Evolutionary conservation across 2,888 invertebrate genomes (phyloP).

Genomic region (Tubulanus polymorphus): DNA sequence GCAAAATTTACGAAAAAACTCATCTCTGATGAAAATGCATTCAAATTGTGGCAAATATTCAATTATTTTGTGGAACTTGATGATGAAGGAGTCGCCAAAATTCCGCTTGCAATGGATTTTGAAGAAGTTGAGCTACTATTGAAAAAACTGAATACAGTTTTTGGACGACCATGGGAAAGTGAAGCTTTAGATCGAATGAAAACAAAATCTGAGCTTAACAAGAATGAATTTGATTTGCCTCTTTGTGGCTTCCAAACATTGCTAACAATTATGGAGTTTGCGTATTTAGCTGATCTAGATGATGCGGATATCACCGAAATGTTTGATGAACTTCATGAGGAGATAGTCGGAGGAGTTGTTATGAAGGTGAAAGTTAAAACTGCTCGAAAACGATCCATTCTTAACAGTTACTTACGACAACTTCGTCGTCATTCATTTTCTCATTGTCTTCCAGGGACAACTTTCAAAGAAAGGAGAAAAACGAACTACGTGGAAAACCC

Average conservation of each 20-base stretch:
- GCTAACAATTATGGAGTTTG: neutral
- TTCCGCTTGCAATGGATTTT: conserved; percentile 31
- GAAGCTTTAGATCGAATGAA: neutral
- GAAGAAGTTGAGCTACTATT: conserved; percentile 31
- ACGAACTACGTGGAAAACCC: conserved; percentile 71
- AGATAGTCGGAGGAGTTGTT: neutral
- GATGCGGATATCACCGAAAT: neutral
- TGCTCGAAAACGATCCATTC: neutral
- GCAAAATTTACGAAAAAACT: conserved; percentile 63
- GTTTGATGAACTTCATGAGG: neutral
- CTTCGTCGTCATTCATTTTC: neutral
- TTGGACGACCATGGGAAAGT: neutral
- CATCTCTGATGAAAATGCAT: conserved; percentile 64
- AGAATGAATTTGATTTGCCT: neutral
- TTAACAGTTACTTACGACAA: neutral
- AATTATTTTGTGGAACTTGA: conserved; percentile 67
- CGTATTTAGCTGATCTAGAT: neutral
- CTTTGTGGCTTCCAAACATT: neutral
- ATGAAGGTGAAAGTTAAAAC: neutral
- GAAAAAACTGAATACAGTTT: conserved; percentile 8
- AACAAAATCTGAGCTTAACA: neutral
- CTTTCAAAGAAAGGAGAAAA: conserved; percentile 71
- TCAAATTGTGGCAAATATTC: conserved; percentile 66
- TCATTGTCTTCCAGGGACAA: conserved; percentile 65
- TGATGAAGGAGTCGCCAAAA: conserved; percentile 18